phyloP scores from a whole-genome alignment of 2,888 invertebrate genomes.

The Perizoma flavofasciatum region DNA sequence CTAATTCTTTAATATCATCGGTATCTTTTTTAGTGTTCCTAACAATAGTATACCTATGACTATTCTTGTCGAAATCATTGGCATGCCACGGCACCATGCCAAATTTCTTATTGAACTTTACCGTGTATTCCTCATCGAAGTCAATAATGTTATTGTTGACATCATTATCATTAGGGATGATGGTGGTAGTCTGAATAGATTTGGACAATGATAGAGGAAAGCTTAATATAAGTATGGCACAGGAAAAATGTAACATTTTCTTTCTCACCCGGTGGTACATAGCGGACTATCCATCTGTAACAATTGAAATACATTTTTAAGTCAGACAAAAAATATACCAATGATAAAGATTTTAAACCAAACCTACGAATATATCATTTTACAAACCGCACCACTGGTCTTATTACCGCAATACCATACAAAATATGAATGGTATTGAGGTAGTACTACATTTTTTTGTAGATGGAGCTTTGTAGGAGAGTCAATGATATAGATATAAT shows the following conservation, averaged over 20 bases:
- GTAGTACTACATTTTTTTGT: too few species aligned
- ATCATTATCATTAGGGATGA: slow-evolving; percentile 48
- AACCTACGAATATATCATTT: too few species aligned
- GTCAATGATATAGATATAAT: too few species aligned
- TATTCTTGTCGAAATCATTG: slow-evolving; percentile 61
- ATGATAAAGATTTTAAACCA: too few species aligned
- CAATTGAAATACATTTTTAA: slow-evolving; percentile 33
- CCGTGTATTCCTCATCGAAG: slow-evolving; percentile 69
- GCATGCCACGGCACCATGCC: slow-evolving; percentile 60
- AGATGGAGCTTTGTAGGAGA: too few species aligned
- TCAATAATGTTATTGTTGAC: slow-evolving; percentile 72
- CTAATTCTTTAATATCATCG: slow-evolving; percentile 16
- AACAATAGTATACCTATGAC: slow-evolving; percentile 65
- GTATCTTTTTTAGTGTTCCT: slow-evolving; percentile 45
- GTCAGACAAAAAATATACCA: too few species aligned
- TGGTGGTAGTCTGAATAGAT: slow-evolving; percentile 50
- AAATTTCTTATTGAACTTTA: slow-evolving; percentile 68
- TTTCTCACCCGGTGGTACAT: slow-evolving; percentile 69
- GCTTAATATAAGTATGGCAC: slow-evolving; percentile 61
- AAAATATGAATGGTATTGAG: too few species aligned
- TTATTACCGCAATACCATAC: too few species aligned
- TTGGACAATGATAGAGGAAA: slow-evolving; percentile 48
- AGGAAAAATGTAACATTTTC: slow-evolving; percentile 61
- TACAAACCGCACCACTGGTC: too few species aligned
- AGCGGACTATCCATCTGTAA: slow-evolving; percentile 68